These are phyloP conservation scores for Chrysomallon squamiferum DNA, from an alignment of 1,140 invertebrate species.

Conservation along the genomic window DNA sequence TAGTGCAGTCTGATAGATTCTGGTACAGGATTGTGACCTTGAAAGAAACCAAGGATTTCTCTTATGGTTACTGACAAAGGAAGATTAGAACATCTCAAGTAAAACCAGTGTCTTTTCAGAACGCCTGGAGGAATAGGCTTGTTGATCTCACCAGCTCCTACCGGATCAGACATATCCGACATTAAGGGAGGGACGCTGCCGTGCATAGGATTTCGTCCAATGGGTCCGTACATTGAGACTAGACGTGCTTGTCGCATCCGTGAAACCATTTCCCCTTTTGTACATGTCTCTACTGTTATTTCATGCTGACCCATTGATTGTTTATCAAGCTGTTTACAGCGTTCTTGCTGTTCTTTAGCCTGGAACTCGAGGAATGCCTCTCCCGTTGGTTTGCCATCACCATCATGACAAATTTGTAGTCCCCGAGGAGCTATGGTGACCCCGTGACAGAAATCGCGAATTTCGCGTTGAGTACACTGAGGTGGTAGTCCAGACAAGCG, in stretches of 20 bases:
- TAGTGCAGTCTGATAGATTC: slow-evolving; percentile 58
- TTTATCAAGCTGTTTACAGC: slow-evolving; percentile 71
- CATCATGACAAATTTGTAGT: slow-evolving; percentile 84
- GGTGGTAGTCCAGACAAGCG: slow-evolving; percentile 44
- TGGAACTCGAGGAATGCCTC: slow-evolving; percentile 87
- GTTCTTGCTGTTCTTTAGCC: slow-evolving; percentile 72
- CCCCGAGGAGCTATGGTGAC: slow-evolving; percentile 81
- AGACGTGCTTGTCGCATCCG: slow-evolving; percentile 34
- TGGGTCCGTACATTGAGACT: slow-evolving; percentile 9
- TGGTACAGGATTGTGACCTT: slow-evolving; percentile 53
- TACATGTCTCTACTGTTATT: slow-evolving; percentile 73
- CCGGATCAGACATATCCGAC: slow-evolving; percentile 1
- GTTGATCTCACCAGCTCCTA: neutral
- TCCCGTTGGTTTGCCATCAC: slow-evolving; percentile 78
- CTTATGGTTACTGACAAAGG: slow-evolving; percentile 84
- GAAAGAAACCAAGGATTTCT: slow-evolving; percentile 87
- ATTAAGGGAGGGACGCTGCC: neutral
- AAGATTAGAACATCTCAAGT: slow-evolving; percentile 72
- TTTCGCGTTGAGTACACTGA: slow-evolving; percentile 68
- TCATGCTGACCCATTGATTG: slow-evolving; percentile 43
- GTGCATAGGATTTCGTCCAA: neutral
- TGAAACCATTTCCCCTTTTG: slow-evolving; percentile 67
- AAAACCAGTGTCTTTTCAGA: slow-evolving; percentile 29
- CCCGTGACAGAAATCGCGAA: slow-evolving; percentile 80
- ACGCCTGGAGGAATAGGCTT: slow-evolving; percentile 32